Percentiles rank a stretch among this genome's conserved stretches.
Conservation (phyloP, 1,140 invertebrate species). For the Gonatopus flavifemur region DNA sequence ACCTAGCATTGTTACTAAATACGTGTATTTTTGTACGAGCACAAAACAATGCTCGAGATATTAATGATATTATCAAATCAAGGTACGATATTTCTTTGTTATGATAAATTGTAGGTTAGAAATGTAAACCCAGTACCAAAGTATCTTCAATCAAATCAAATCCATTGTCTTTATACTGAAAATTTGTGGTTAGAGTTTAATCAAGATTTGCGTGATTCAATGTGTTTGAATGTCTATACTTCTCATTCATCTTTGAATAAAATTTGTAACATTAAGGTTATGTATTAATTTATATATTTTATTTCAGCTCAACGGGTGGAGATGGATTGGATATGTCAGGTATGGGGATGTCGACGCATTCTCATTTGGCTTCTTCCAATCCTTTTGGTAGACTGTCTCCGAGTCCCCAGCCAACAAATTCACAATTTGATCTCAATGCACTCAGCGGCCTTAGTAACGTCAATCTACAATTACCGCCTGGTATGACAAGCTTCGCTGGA, state of each 20-base stretch:
- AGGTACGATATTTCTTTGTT: conserved; percentile 23
- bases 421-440: conserved; percentile 39
- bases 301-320: conserved; percentile 31
- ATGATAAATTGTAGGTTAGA: no score
- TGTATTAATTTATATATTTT: conserved; percentile 1
- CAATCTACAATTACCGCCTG: conserved; percentile 40
- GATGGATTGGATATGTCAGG: conserved; percentile 31
- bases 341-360: conserved; percentile 32
- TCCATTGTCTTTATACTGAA: not conserved
- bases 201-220: not conserved
- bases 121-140: no score
- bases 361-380: conserved; percentile 32
- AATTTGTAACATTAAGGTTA: not conserved
- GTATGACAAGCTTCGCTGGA: conserved; percentile 22
- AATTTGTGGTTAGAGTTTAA: not conserved
- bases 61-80: conserved; percentile 18
- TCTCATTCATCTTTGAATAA: not conserved
- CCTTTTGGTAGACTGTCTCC: conserved; percentile 31
- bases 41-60: conserved; percentile 20
- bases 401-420: conserved; percentile 37
- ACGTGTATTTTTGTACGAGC: conserved; percentile 40
- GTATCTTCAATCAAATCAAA: no score
- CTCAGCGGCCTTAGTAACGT: conserved; percentile 44
- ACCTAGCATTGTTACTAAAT: conserved; percentile 41
- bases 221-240: not conserved